Conservation (phyloP, 1,140 invertebrate genomes). For the Cyphomyrmex costatus region DNA sequence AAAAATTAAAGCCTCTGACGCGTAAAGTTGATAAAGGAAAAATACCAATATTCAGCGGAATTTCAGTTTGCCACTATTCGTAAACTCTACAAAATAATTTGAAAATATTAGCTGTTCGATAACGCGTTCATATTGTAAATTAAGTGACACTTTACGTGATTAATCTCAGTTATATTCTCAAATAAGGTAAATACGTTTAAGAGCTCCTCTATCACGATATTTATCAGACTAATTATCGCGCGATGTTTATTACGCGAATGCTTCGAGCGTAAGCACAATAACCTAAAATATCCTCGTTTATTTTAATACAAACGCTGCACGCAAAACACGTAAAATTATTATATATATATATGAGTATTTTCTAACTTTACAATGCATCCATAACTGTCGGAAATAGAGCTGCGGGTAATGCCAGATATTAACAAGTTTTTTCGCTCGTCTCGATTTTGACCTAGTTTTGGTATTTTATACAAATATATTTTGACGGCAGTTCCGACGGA, state of each 20-base stretch:
- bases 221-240: neutral
- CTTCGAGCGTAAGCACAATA: neutral
- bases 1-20: neutral
- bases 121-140: neutral
- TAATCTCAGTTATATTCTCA: neutral
- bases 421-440: neutral
- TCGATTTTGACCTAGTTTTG: slow-evolving; percentile 47
- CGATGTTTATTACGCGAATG: neutral
- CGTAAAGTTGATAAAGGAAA: neutral
- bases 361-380: slow-evolving; percentile 7
- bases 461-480: slow-evolving; percentile 17
- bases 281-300: neutral
- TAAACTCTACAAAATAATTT: slow-evolving; percentile 12
- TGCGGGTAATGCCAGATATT: slow-evolving; percentile 35
- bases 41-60: neutral
- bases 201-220: neutral
- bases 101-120: neutral
- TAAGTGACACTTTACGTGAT: neutral
- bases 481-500: neutral
- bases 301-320: neutral
- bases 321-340: slow-evolving; percentile 20
- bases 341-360: slow-evolving; percentile 23
- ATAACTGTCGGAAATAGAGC: slow-evolving; percentile 25
- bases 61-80: neutral
- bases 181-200: neutral